Conservation (phyloP, 2,113 vertebrate species). For the Bubo scandiacus region DNA sequence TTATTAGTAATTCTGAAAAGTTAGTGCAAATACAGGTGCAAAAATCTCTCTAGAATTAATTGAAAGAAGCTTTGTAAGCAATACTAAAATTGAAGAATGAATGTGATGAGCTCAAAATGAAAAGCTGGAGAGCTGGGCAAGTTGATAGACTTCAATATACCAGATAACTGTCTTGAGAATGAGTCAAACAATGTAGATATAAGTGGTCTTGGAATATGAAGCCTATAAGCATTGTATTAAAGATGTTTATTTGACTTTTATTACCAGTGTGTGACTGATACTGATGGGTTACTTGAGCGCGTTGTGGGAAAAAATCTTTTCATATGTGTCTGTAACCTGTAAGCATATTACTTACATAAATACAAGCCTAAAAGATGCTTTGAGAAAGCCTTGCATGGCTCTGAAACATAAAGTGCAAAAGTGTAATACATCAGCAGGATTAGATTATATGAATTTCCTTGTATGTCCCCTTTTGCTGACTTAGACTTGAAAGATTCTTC, state of each 20-base stretch:
- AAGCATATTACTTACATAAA: background rate
- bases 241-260: slow-evolving; percentile 42
- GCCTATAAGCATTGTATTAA: background rate
- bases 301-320: background rate
- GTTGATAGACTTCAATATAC: background rate
- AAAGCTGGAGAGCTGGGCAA: background rate
- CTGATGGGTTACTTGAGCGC: background rate
- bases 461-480: background rate
- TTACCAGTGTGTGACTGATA: background rate
- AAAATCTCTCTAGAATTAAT: slow-evolving; percentile 46
- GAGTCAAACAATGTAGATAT: background rate
- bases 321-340: background rate
- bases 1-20: slow-evolving; percentile 53
- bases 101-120: slow-evolving; percentile 22
- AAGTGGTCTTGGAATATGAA: slow-evolving; percentile 36
- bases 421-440: background rate
- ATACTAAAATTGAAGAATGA: slow-evolving; percentile 15
- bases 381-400: background rate
- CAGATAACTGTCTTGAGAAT: background rate
- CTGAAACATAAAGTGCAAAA: background rate
- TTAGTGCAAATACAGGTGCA: slow-evolving; percentile 12
- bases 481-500: background rate
- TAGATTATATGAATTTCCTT: background rate
- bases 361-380: background rate
- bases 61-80: slow-evolving; percentile 25